A percentile compares a stretch with the other conserved stretches of the same genome.
These are phyloP conservation scores for Fragum sueziense DNA, from an alignment of 2,888 invertebrate genomes.

Conservation along the genomic window DNA sequence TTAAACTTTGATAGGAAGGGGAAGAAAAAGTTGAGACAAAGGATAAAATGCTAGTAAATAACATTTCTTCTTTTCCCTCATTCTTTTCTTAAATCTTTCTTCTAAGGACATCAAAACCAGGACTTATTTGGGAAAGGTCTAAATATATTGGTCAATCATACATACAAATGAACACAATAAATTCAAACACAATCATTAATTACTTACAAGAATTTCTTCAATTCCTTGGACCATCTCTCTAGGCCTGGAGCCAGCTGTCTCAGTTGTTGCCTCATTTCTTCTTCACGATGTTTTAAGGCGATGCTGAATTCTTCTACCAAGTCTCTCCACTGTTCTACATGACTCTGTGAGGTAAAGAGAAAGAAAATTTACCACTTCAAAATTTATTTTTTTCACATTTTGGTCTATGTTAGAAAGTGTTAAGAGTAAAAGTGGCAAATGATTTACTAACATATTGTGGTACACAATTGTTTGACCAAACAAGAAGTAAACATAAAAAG, in stretches of 20 bases:
- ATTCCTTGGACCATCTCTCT: conserved; percentile 69
- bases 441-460: no score
- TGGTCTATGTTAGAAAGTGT: no score
- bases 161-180: no score
- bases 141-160: background rate
- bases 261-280: conserved; percentile 74
- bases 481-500: no score
- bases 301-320: conserved; percentile 78
- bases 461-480: no score
- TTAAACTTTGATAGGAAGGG: background rate
- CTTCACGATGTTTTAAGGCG: conserved; percentile 72
- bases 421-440: no score
- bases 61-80: background rate
- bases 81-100: background rate
- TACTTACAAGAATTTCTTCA: conserved; percentile 79
- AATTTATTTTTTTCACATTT: no score
- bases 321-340: conserved; percentile 78
- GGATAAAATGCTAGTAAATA: background rate
- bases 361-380: no score
- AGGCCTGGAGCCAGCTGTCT: conserved; percentile 68
- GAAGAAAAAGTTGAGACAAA: background rate
- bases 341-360: conserved; percentile 55
- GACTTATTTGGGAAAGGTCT: background rate
- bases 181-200: background rate
- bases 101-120: background rate